phyloP scores from a whole-genome alignment of 2,113 vertebrate species.

The Myanophis thanlyinensis region DNA sequence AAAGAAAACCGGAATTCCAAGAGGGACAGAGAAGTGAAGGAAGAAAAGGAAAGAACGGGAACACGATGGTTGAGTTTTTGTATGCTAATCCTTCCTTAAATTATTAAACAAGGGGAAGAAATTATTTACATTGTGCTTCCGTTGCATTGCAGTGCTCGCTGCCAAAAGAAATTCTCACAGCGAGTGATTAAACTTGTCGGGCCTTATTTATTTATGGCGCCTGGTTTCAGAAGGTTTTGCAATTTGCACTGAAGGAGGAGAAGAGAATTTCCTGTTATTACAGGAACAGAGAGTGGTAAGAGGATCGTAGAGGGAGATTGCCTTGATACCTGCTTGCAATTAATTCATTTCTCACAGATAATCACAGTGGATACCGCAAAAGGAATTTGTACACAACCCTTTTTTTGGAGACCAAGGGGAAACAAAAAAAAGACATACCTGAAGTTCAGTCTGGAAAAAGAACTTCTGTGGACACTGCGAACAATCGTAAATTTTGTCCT shows the following conservation, averaged over 20 bases:
- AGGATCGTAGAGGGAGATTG: neutral
- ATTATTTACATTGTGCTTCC: constrained; percentile 69
- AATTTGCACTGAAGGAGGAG: constrained; percentile 22
- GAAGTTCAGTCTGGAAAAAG: constrained; percentile 99
- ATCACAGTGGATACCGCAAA: constrained; percentile 2
- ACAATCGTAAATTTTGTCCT: constrained; percentile 99
- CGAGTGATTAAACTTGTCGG: constrained; percentile 55
- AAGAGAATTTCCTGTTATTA: constrained; percentile 19
- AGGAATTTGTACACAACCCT: constrained; percentile 24
- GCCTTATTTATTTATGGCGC: constrained; percentile 62
- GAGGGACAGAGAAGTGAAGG: neutral
- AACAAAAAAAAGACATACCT: constrained; percentile 73
- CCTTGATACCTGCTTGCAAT: constrained; percentile 13
- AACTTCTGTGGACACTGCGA: constrained; percentile 99
- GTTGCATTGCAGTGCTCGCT: constrained; percentile 49
- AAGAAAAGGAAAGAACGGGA: constrained; percentile 20
- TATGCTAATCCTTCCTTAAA: constrained; percentile 69
- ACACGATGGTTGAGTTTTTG: constrained; percentile 61
- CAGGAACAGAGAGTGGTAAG: neutral
- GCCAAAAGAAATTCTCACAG: constrained; percentile 64
- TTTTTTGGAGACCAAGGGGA: constrained; percentile 17
- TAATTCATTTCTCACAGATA: constrained; percentile 28
- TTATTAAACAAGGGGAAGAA: constrained; percentile 66
- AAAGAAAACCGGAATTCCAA: neutral
- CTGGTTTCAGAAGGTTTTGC: constrained; percentile 33